phyloP scores from a whole-genome alignment of 2,113 vertebrate species.

The Circaetus gallicus region DNA sequence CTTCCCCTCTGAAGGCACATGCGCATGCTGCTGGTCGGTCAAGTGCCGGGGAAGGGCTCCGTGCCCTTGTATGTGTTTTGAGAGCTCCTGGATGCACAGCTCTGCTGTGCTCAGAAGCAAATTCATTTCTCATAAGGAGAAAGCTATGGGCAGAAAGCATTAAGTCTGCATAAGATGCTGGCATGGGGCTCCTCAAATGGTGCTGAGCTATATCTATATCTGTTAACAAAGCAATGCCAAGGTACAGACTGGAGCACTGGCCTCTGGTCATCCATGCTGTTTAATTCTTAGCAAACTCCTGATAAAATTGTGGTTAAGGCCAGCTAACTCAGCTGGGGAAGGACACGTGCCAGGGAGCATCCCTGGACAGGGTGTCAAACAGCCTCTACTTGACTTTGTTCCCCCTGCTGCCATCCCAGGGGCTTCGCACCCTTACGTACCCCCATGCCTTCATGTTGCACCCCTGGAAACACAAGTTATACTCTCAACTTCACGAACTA shows the following conservation, averaged over 20 bases:
- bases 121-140: not conserved
- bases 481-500: not conserved
- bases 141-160: not conserved
- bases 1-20: not conserved
- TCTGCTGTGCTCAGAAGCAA: not conserved
- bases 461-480: not conserved
- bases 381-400: not conserved
- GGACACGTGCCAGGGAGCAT: not conserved
- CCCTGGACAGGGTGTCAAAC: not conserved
- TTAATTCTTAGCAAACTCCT: not conserved
- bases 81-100: not conserved
- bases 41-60: not conserved
- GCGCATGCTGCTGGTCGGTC: rapidly evolving
- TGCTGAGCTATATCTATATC: not conserved
- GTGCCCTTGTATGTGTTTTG: not conserved
- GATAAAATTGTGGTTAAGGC: not conserved
- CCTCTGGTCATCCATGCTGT: not conserved
- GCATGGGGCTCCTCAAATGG: not conserved
- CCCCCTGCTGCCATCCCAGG: not conserved
- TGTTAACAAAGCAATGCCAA: not conserved
- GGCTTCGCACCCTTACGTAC: not conserved
- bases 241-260: not conserved
- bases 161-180: not conserved
- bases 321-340: not conserved
- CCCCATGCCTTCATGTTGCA: rapidly evolving